Conservation (phyloP, 2,888 invertebrate species). For the Lumbricus terrestris region DNA sequence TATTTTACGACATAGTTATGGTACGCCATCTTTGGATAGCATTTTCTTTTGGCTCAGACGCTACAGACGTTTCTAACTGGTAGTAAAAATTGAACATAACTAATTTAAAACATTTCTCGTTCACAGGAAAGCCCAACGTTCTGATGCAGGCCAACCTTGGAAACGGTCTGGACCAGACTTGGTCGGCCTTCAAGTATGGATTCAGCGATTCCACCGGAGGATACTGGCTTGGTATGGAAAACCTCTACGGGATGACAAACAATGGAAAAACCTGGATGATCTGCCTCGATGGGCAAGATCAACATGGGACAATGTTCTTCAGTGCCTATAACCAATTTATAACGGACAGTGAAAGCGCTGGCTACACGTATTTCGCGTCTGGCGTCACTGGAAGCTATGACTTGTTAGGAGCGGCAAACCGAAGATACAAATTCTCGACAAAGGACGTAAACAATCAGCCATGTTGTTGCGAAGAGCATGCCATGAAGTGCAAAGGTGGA, state of each 20-base stretch:
- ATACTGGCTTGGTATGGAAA: not conserved
- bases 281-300: not conserved
- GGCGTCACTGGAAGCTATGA: not conserved
- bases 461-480: not conserved
- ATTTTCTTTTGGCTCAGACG: too few relatives aligned
- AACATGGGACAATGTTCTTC: not conserved
- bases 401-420: not conserved
- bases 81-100: too few relatives aligned
- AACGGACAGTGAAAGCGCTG: not conserved
- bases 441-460: not conserved
- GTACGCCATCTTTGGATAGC: too few relatives aligned
- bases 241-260: not conserved
- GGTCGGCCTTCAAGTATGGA: not conserved
- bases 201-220: not conserved
- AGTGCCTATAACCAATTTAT: not conserved
- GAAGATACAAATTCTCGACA: not conserved
- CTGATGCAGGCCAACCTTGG: not conserved
- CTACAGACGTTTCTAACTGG: too few relatives aligned
- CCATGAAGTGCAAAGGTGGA: not conserved
- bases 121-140: not conserved
- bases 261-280: not conserved
- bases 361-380: not conserved
- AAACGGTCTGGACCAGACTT: not conserved
- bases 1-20: too few relatives aligned
- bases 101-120: not conserved